Evolutionary conservation across 92 coral and sea anemone species (phyloP), one percentile per base, ranked within the genome.

Genomic region (Bergia sp.): DNA sequence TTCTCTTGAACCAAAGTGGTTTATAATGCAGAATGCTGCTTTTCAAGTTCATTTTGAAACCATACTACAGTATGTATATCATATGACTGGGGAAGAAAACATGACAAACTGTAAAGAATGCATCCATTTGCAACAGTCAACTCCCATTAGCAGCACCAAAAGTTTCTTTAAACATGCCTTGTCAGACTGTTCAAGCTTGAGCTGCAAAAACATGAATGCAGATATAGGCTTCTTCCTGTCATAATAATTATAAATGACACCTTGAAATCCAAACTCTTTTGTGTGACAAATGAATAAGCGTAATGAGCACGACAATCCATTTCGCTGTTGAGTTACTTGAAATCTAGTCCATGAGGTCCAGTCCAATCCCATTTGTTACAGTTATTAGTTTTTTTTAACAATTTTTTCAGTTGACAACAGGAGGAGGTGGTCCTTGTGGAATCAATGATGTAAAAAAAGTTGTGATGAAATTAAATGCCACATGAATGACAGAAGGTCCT

Each of bases 401-500:
- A 69, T 82, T 81, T 67, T 3, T 41, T 76, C 47, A 84, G 78
- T 84, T 84, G 43, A 84, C 67, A 8, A 84, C 93, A 1, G 89
- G 74, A 29, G 93, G 88, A 1, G 86, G 85, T 15, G 91, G 91
- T 9, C 91, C 90, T 73, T 94, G 97, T 0, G 99, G 99, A 37
- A 97, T 84, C 69, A 97, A 82, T 36, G 99, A 97, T 2, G 99
- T 96, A 85, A 97, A 97, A 85, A 97, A 97, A 5, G 99, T 92
- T 37, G 95, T 93, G 69, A 97, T 87, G 81, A 97, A 97, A 91
- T 92, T 97, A 79, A 89, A 87, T 47, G 94, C 95, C 45, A 97
- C 94, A 23, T 92, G 92, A 23, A 92, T 86, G 37, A 92, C 90
- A 41, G 99, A 93, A 75, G 97, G 95, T 82, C 95, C 95, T 53